Conservation (phyloP, 1,140 invertebrate species). For the Maconellicoccus hirsutus region DNA sequence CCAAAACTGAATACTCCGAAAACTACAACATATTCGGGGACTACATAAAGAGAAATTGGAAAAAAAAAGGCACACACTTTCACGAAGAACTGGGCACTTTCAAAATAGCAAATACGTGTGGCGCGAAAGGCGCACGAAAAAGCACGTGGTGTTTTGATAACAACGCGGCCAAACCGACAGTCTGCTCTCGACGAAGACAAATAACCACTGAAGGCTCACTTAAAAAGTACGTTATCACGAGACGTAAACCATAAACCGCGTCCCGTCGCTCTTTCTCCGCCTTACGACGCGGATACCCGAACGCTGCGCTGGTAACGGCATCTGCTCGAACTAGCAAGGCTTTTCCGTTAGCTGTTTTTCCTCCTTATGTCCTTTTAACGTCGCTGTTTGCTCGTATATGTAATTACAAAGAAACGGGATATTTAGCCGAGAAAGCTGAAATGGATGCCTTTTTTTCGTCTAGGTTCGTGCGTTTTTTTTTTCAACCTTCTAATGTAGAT, state of each 20-base stretch:
- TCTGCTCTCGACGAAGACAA: conserved; percentile 2
- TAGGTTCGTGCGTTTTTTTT: too few relatives aligned
- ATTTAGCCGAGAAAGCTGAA: too few relatives aligned
- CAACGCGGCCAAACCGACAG: not conserved
- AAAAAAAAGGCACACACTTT: too few relatives aligned
- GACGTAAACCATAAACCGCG: not conserved
- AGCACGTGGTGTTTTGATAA: not conserved
- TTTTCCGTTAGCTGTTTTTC: not conserved
- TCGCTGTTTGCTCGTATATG: too few relatives aligned
- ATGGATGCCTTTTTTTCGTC: too few relatives aligned
- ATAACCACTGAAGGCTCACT: conserved; percentile 3
- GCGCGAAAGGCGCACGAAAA: not conserved
- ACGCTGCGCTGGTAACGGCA: not conserved
- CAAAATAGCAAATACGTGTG: not conserved
- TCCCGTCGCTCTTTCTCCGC: not conserved
- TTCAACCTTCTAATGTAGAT: too few relatives aligned
- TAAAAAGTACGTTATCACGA: conserved; percentile 4
- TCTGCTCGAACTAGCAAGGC: not conserved
- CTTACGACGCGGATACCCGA: not conserved
- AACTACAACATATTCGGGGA: not conserved
- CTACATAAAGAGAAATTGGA: not conserved
- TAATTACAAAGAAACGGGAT: too few relatives aligned
- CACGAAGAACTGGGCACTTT: too few relatives aligned
- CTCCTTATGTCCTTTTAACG: not conserved
- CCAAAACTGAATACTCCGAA: not conserved